Evolutionary conservation across 2,113 vertebrate species (phyloP), one percentile per base, ranked within the genome.

Genomic region (Sturnira hondurensis): DNA sequence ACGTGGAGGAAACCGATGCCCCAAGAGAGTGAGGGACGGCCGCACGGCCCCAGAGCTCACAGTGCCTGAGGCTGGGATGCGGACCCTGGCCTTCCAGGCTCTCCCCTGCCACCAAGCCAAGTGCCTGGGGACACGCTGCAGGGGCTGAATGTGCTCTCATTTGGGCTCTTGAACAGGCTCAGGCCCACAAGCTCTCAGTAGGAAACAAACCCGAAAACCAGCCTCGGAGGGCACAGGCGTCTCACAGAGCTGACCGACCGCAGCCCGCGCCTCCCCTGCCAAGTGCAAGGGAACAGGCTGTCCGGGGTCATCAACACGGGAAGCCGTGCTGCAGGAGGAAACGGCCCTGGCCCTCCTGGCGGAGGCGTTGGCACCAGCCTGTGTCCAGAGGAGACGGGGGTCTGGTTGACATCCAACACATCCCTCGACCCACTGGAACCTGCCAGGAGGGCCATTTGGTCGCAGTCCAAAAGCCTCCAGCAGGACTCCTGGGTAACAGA

Each of bases 301-400:
- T 16, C 22, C 26, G 20, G 71, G 26, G 28, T 52, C 70, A 65
- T 91, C 61, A 45, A 70, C 95, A 95, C 0, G 54, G 94, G 97
- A 98, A 98, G 97, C 73, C 94, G 94, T 94, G 84, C 11, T 81
- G 87, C 96, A 96, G 68, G 97, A 96, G 85, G 81, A 97, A 94
- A 96, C 77, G 70, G 95, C 97, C 93, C 70, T 38, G 97, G 92
- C 73, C 94, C 94, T 81, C 96, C 89, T 84, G 89, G 90, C 76
- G 89, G 70, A 94, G 28, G 58, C 71, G 50, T 15, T 94, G 95
- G 83, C 80, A 36, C 56, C 91, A n/a, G 76, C 81, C 94, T 94
- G n/a, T 84, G 97, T 97, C 73, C 97, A 70, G 58, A 91, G 71
- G 95, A 97, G 61, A 74, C 5, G 24, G 77, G 71, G 38, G 63